Conservation (phyloP, 2,888 invertebrate species). For the Arge pagana region DNA sequence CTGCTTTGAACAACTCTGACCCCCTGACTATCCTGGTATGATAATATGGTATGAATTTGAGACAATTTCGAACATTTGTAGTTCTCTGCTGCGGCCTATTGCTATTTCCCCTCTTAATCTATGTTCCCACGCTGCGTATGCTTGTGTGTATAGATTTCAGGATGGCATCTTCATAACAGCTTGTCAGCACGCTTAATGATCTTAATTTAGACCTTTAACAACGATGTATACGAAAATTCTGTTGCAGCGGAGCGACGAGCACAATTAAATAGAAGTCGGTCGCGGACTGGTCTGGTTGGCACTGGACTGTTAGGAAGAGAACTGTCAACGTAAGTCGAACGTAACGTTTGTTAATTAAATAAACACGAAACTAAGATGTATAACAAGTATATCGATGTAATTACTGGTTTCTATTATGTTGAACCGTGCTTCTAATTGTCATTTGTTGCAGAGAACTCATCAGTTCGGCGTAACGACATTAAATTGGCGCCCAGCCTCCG, state of each 20-base stretch:
- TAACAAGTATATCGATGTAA: conserved; percentile 1
- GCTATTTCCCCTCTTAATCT: no score
- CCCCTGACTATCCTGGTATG: no score
- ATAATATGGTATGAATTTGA: no score
- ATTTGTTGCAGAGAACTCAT: conserved; percentile 54
- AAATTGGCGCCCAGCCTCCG: conserved; percentile 39
- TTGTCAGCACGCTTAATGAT: conserved; percentile 5
- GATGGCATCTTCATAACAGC: no score
- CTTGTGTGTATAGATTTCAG: no score
- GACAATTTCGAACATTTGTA: no score
- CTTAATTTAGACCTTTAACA: conserved; percentile 17
- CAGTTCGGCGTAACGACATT: conserved; percentile 54
- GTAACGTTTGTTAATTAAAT: background rate
- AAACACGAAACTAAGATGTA: background rate
- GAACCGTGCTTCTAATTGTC: conserved; percentile 11
- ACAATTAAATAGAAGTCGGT: conserved; percentile 85
- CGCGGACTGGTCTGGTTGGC: conserved; percentile 76
- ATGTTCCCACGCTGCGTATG: no score
- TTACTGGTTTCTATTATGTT: background rate
- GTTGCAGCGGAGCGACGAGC: conserved; percentile 85
- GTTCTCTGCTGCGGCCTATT: no score
- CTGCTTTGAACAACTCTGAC: no score
- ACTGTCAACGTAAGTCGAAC: conserved; percentile 67
- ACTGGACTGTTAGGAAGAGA: conserved; percentile 68
- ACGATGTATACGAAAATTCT: no score